These are phyloP conservation scores for Thyatira batis DNA, from an alignment of 2,888 invertebrate species.

Conservation along the genomic window DNA sequence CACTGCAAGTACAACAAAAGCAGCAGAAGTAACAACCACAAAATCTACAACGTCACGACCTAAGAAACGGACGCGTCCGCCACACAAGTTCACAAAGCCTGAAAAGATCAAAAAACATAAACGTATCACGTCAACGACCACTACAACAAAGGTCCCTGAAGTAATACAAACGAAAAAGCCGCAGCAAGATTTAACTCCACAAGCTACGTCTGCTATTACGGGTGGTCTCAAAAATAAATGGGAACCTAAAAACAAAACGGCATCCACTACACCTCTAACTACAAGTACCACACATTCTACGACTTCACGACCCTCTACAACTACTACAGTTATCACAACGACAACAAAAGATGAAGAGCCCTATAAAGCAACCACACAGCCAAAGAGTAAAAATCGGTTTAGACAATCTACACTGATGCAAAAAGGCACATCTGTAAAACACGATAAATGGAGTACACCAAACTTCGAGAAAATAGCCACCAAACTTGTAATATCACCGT, in stretches of 20 bases:
- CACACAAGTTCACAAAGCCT: constrained; percentile 59
- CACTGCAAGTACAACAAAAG: constrained; percentile 23
- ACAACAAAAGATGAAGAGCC: constrained; percentile 27
- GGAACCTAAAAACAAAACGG: constrained; percentile 34
- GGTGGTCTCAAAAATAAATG: constrained; percentile 36
- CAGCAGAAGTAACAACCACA: constrained; percentile 36
- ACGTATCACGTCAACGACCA: constrained; percentile 57
- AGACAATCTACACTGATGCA: constrained; percentile 68
- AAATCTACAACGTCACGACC: constrained; percentile 48
- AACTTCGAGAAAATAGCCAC: constrained; percentile 42
- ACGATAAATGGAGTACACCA: constrained; percentile 64
- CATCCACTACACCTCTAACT: constrained; percentile 23
- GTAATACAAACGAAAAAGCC: constrained; percentile 46
- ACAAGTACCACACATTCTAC: constrained; percentile 27
- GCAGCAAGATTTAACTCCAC: constrained; percentile 57
- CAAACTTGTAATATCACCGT: constrained; percentile 19
- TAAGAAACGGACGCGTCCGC: constrained; percentile 68
- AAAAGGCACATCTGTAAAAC: constrained; percentile 75
- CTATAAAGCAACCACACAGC: constrained; percentile 33
- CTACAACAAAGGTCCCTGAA: constrained; percentile 40
- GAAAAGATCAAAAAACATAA: constrained; percentile 69
- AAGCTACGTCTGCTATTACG: constrained; percentile 61
- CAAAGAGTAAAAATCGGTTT: constrained; percentile 64
- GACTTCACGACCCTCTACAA: constrained; percentile 10
- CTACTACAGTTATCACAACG: constrained; percentile 35